A percentile compares a stretch with the other conserved stretches of the same genome.
Conservation (phyloP, 2,797 vertebrate genomes). For the Sparidentex hasta region DNA sequence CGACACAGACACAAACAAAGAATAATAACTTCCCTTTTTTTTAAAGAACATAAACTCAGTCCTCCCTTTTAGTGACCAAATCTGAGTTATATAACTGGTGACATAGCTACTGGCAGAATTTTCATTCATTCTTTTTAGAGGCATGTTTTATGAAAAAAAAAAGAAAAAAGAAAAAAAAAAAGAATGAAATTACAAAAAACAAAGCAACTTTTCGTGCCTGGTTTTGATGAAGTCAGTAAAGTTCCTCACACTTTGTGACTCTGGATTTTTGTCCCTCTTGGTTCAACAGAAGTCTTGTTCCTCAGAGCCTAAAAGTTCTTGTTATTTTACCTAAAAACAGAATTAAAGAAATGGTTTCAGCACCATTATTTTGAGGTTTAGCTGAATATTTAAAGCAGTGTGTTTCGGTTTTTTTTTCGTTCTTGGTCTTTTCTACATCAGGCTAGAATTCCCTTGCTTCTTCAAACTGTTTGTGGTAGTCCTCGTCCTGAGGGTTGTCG, state of each 20-base stretch:
- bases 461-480: slow-evolving; percentile 93
- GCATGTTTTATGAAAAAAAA: slow-evolving; percentile 40
- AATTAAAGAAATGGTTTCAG: slow-evolving; percentile 49
- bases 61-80: slow-evolving; percentile 74
- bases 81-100: slow-evolving; percentile 50
- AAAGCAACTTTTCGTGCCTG: slow-evolving; percentile 39
- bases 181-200: neutral
- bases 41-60: slow-evolving; percentile 67
- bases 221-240: slow-evolving; percentile 55
- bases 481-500: slow-evolving; percentile 90
- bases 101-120: slow-evolving; percentile 41
- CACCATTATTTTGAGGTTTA: slow-evolving; percentile 60
- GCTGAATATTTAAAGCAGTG: slow-evolving; percentile 44
- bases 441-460: slow-evolving; percentile 91
- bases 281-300: slow-evolving; percentile 63
- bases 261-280: slow-evolving; percentile 50
- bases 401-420: slow-evolving; percentile 24
- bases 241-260: slow-evolving; percentile 52
- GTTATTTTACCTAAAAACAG: slow-evolving; percentile 52
- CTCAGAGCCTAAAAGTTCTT: slow-evolving; percentile 53
- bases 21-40: slow-evolving; percentile 74
- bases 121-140: slow-evolving; percentile 28
- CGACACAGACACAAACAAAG: slow-evolving; percentile 64
- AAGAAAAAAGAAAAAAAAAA: slow-evolving; percentile 11
- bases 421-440: neutral